A percentile compares a stretch with the other conserved stretches of the same genome.
phyloP scores from a whole-genome alignment of 1,140 invertebrate species.

The Trypoxylus dichotomus region DNA sequence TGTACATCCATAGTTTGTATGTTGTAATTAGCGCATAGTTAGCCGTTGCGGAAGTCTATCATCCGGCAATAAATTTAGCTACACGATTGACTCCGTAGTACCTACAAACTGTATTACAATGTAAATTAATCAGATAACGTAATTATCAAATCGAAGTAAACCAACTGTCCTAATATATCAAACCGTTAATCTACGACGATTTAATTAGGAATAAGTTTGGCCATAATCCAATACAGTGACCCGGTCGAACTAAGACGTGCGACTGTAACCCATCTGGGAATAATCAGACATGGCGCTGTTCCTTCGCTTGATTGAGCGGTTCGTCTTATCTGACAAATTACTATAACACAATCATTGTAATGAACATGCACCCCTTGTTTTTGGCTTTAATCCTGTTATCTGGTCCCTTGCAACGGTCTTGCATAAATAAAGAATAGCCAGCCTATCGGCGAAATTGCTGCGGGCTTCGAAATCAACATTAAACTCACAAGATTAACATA shows the following conservation, averaged over 20 bases:
- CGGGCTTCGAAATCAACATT: not conserved
- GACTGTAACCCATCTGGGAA: slow-evolving; percentile 25
- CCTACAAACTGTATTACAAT: not conserved
- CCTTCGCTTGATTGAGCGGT: slow-evolving; percentile 10
- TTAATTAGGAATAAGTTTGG: slow-evolving; percentile 14
- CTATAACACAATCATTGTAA: slow-evolving; percentile 29
- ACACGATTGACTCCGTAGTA: not conserved
- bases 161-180: slow-evolving; percentile 14
- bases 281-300: slow-evolving; percentile 8
- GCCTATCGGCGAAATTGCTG: not conserved
- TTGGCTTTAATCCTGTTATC: slow-evolving; percentile 22
- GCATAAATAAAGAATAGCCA: not conserved
- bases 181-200: not conserved
- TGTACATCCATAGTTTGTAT: no score
- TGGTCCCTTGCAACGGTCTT: not conserved
- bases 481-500: not conserved
- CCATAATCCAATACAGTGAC: slow-evolving; percentile 25
- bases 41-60: no score
- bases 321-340: slow-evolving; percentile 32
- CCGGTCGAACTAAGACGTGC: slow-evolving; percentile 19
- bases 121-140: not conserved
- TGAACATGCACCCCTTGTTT: slow-evolving; percentile 29
- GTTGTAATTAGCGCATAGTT: no score
- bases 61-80: no score
- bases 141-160: not conserved